These are phyloP conservation scores for Prietella phreatophila DNA, from an alignment of 2,113 vertebrate species.

Conservation along the genomic window DNA sequence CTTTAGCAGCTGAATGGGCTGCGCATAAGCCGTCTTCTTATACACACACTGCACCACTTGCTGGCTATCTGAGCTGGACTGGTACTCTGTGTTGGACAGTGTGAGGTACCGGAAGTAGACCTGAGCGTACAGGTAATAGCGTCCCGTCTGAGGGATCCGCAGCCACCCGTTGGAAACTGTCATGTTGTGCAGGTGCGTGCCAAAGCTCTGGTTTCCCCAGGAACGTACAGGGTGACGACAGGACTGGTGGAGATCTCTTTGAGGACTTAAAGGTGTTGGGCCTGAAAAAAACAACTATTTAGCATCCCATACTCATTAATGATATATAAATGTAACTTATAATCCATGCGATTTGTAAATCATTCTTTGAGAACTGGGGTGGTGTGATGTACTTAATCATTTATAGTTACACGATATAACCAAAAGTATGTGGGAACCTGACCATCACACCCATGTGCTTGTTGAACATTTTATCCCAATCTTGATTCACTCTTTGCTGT, in stretches of 20 bases:
- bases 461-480: neutral
- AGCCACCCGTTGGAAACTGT: conserved; percentile 64
- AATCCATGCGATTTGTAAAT: neutral
- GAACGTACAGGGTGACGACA: conserved; percentile 67
- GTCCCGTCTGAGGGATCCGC: conserved; percentile 65
- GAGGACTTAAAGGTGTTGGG: conserved; percentile 42
- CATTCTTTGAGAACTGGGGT: neutral
- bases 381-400: neutral
- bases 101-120: conserved; percentile 68
- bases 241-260: conserved; percentile 68
- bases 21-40: conserved; percentile 66
- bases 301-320: neutral
- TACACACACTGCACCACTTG: conserved; percentile 74
- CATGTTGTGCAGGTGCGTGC: conserved; percentile 72
- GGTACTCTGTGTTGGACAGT: conserved; percentile 41
- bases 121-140: conserved; percentile 75
- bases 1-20: conserved; percentile 74
- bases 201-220: conserved; percentile 66
- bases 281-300: conserved; percentile 29
- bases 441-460: neutral
- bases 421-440: neutral
- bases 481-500: neutral
- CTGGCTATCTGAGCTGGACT: conserved; percentile 44
- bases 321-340: neutral
- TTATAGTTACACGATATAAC: neutral